phyloP scores from a whole-genome alignment of 2,888 invertebrate species.

The Drosophila mercatorum region DNA sequence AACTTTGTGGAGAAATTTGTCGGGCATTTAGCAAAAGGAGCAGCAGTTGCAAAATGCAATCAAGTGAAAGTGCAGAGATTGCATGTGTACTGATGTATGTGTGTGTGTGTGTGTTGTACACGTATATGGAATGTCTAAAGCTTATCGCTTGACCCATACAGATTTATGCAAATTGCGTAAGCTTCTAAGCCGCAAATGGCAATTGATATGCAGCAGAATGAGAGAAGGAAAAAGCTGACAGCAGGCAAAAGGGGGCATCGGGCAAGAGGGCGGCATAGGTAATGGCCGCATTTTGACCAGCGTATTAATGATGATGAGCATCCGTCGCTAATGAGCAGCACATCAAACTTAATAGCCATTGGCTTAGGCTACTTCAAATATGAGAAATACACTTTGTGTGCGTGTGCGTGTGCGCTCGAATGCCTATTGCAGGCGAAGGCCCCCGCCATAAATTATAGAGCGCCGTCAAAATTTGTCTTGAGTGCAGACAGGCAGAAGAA shows the following conservation, averaged over 20 bases:
- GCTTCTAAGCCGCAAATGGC: conserved; percentile 51
- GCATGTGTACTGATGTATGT: background rate
- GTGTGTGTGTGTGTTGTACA: background rate
- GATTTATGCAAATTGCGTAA: conserved; percentile 67
- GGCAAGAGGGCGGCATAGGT: background rate
- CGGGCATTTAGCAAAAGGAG: conserved; percentile 23
- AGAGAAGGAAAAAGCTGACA: background rate
- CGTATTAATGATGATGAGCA: conserved; percentile 70
- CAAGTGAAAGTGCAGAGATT: conserved; percentile 65
- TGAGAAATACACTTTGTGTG: conserved; percentile 4
- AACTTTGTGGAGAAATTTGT: conserved; percentile 27
- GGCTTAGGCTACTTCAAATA: conserved; percentile 35
- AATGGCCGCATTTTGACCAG: conserved; percentile 41
- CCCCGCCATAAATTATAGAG: conserved; percentile 59
- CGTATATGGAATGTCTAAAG: conserved; percentile 38
- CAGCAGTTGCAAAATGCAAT: conserved; percentile 50
- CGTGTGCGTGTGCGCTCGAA: background rate
- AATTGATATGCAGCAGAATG: conserved; percentile 24
- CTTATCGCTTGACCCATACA: conserved; percentile 31
- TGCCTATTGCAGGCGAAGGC: conserved; percentile 1
- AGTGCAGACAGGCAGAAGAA: conserved; percentile 66
- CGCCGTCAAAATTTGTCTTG: conserved; percentile 56
- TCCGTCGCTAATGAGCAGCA: conserved; percentile 63
- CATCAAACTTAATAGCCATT: conserved; percentile 58
- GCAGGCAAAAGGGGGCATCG: background rate